Percentiles rank a stretch among this genome's conserved stretches.
These are phyloP conservation scores for Formicarius rufipectus DNA, from an alignment of 2,113 vertebrate genomes.

Conservation along the genomic window DNA sequence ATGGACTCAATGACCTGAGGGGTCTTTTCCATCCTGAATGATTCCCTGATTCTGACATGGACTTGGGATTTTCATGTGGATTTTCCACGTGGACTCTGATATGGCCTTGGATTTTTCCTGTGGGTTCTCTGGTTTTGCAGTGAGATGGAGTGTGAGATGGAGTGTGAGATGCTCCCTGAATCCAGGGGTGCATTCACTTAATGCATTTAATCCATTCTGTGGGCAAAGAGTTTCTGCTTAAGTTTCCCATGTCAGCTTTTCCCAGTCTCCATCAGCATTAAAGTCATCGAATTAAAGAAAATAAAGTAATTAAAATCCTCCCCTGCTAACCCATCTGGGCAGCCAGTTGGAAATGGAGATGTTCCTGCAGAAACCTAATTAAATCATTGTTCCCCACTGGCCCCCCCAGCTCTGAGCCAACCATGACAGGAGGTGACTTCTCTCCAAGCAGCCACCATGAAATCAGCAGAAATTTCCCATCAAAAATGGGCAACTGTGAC, in stretches of 20 bases:
- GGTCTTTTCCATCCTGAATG: not conserved
- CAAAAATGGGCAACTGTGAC: slow-evolving; percentile 26
- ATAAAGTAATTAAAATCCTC: not conserved
- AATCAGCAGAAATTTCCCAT: slow-evolving; percentile 56
- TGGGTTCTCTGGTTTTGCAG: not conserved
- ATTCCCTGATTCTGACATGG: not conserved
- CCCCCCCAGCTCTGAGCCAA: not conserved
- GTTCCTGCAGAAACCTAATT: slow-evolving; percentile 59
- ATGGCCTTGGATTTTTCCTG: not conserved
- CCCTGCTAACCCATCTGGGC: not conserved
- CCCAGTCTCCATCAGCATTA: not conserved
- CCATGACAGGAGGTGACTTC: slow-evolving; percentile 35
- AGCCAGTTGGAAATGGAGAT: slow-evolving; percentile 29
- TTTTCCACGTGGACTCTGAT: not conserved
- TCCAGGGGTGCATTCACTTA: not conserved
- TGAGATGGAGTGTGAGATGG: not conserved
- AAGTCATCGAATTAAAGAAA: not conserved
- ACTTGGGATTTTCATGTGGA: not conserved
- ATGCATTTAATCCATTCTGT: not conserved
- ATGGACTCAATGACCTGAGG: not conserved
- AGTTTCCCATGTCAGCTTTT: not conserved
- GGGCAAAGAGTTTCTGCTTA: not conserved
- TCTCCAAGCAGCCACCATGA: slow-evolving; percentile 55
- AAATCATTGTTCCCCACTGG: slow-evolving; percentile 36
- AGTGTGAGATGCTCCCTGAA: not conserved